Base-by-base conservation (phyloP, 2,888 invertebrate species). In the Pheosia gnoma region DNA sequence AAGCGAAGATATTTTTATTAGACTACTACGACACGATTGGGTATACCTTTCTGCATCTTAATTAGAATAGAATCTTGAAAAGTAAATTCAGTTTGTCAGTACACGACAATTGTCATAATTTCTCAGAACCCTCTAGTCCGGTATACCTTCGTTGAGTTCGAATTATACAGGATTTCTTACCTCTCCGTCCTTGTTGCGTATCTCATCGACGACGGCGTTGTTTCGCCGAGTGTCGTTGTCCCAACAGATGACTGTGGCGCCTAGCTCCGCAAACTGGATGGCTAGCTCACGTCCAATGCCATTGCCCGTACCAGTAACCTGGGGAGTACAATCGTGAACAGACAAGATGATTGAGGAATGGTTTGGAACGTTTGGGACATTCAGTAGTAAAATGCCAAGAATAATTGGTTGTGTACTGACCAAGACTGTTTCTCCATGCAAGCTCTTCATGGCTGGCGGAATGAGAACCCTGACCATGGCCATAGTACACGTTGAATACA, bases 211-310 rank as follows among this genome's bases (percentile, higher is more conserved):
- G 11, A 93, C 84, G 0, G 90, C 85, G 59, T 86, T 85, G 74
- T 90, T 93, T 37, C 87, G 77, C 3, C 84, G 73, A 5, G 81
- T 73, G 67, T 93, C 89, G 51, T 76, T 86, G 71, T 93, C 93
- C 93, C 93, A 93, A 70, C 93, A 93, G 7, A 93, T 84, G 3
- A 93, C 90, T 0, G 91, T 93, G 1, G 93, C 93, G 0, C 93
- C 93, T 0, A 90, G 80, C 11, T 93, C 93, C 0, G 93, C 92
- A 11, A 92, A 83, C 72, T 93, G 93, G 4, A 93, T 74, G 0
- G 93, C 93, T 60, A 93, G 75, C 77, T 93, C 93, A 0, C 93
- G 84, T 4, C 93, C 93, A 9, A 93, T 74, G 3, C 91, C 93
- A 47, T 87, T 85, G 9, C 87, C 92, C 7, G 93, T 88, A 1